Evolutionary conservation across 2,797 vertebrate species (phyloP), one percentile per base, ranked within the genome.

Genomic region (Lemur catta): DNA sequence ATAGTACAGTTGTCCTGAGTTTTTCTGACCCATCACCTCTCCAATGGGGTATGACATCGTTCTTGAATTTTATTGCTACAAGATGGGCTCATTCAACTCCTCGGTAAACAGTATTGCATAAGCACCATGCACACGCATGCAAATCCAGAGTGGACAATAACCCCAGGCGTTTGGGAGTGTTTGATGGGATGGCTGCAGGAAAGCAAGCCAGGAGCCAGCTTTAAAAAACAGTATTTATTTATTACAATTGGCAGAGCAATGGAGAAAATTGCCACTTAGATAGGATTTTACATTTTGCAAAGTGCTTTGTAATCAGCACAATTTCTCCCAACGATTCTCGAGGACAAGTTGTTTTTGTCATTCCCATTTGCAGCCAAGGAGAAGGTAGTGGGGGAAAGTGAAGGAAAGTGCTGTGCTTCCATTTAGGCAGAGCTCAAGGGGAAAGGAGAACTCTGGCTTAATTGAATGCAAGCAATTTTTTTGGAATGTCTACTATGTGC

Each of bases 161-260:
- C 94, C 92, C 86, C 55, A 71, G 90, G 96, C 38, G 0, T 89
- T 92, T 63, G 72, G 78, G n/a, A 93, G 18, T 96, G 87, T 94
- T 96, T 97, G 92, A 97, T 96, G 87, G 80, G 72, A 84, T 82
- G 92, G 67, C 57, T 48, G 15, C 13, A 0, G 92, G 88, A 96
- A 97, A 94, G 89, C 89, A 84, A 97, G 90, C 96, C 94, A 97
- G 93, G 92, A 97, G 85, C 74, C 90, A 78, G 89, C 93, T 96
- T 96, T 95, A 92, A 96, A 96, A 96, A 96, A 97, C 89, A 97
- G 88, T 97, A 97, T 97, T 97, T 98, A 96, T 96, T 97, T 98
- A 97, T 95, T 97, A 97, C 97, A 96, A 96, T 87, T 96, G 97
- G 84, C 84, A 94, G 61, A 96, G 94, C 92, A 94, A 95, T 96